A percentile compares a stretch with the other conserved stretches of the same genome.
Evolutionary conservation across 2,113 vertebrate genomes (phyloP).

Genomic region (Seriola aureovittata): DNA sequence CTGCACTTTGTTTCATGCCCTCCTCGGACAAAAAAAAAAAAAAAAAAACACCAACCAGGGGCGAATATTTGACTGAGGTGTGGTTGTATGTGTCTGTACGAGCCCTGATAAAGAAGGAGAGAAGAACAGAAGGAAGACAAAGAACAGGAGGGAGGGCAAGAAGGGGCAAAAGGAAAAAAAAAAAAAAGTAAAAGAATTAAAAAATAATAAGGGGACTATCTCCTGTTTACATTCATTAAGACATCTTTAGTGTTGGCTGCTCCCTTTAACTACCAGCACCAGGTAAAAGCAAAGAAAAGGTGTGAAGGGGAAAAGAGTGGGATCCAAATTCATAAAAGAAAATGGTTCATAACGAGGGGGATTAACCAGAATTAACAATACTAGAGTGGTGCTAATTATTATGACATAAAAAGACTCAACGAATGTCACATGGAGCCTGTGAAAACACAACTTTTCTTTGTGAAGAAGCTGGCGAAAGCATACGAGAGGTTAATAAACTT

Average conservation of each 20-base stretch:
- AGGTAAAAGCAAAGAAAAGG: not conserved
- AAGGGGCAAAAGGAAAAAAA: not conserved
- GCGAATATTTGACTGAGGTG: slow-evolving; percentile 72
- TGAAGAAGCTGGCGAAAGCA: not conserved
- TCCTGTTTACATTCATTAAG: slow-evolving; percentile 24
- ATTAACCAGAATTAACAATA: not conserved
- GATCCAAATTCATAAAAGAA: not conserved
- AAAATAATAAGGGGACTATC: slow-evolving; percentile 11
- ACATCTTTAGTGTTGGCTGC: not conserved
- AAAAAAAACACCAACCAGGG: slow-evolving; percentile 45
- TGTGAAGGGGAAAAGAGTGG: not conserved
- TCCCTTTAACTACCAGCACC: not conserved
- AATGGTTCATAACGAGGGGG: not conserved
- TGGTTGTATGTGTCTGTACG: slow-evolving; percentile 71
- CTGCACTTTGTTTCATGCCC: slow-evolving; percentile 43
- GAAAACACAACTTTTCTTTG: not conserved
- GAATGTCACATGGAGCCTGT: not conserved
- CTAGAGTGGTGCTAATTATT: not conserved
- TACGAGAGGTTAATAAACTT: slow-evolving; percentile 18
- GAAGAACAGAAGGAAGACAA: slow-evolving; percentile 47
- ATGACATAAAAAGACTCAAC: not conserved
- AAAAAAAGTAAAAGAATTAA: slow-evolving; percentile 20
- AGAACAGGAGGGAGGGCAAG: slow-evolving; percentile 10
- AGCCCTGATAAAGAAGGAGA: slow-evolving; percentile 70
- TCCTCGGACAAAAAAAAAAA: slow-evolving; percentile 39